Conservation (phyloP, 2,888 invertebrate genomes). For the Sialis lutaria region DNA sequence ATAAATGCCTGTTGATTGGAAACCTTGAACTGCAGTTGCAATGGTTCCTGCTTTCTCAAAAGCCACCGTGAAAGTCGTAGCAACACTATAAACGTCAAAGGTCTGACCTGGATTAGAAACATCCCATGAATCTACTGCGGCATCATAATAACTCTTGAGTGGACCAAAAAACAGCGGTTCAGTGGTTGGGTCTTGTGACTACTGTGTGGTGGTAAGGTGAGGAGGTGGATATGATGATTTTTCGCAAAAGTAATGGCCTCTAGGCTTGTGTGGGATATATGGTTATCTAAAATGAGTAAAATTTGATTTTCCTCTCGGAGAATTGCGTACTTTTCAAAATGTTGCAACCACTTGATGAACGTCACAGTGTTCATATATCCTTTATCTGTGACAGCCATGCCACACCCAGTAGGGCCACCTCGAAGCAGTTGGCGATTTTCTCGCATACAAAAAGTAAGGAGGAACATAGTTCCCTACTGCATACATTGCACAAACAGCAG, state of each 20-base stretch:
- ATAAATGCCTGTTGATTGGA: too few species aligned
- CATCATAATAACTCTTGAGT: background rate
- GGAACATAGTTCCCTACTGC: conserved; percentile 16
- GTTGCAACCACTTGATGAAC: background rate
- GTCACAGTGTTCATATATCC: background rate
- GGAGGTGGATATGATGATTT: background rate
- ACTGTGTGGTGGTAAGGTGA: background rate
- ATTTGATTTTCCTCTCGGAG: conserved; percentile 3
- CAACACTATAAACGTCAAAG: conserved; percentile 8
- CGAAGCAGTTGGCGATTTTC: conserved; percentile 8
- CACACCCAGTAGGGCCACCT: background rate
- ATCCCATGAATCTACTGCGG: background rate
- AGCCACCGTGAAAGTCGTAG: conserved; percentile 10
- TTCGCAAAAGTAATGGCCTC: background rate
- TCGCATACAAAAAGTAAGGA: conserved; percentile 15
- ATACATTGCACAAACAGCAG: conserved; percentile 14
- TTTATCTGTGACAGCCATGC: background rate
- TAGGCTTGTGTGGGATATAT: conserved; percentile 4
- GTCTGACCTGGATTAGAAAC: background rate
- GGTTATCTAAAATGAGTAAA: conserved; percentile 7
- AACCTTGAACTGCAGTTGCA: background rate
- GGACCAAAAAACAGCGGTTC: background rate
- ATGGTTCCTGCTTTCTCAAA: background rate
- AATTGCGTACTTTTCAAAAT: conserved; percentile 1
- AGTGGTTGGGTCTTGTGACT: conserved; percentile 1